phyloP scores from a whole-genome alignment of 2,797 vertebrate species.

The Cygnus olor region DNA sequence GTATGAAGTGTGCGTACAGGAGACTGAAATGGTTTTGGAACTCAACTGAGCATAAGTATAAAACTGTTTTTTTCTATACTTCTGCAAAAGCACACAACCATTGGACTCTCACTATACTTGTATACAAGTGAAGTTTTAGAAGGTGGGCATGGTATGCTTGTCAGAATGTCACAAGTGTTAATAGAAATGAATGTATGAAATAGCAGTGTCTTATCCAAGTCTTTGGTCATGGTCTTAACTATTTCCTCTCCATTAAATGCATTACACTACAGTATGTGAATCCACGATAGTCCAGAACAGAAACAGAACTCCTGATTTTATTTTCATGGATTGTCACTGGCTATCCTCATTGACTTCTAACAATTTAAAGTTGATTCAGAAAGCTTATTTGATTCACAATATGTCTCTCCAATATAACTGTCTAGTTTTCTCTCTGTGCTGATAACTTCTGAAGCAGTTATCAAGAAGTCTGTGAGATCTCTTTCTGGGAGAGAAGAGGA shows the following conservation, averaged over 20 bases:
- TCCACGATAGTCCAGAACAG: no score
- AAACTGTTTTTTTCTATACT: neutral
- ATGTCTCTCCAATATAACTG: neutral
- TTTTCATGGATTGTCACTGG: conserved; percentile 4
- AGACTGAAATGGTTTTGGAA: neutral
- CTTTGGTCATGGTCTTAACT: neutral
- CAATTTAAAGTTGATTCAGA: neutral
- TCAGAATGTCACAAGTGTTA: neutral
- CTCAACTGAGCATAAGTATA: neutral
- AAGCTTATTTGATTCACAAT: neutral
- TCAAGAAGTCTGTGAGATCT: neutral
- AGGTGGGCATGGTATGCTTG: neutral
- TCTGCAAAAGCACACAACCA: neutral
- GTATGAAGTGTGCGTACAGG: neutral
- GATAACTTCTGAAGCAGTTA: neutral
- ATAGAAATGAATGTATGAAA: neutral
- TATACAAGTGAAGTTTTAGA: neutral
- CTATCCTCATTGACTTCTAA: neutral
- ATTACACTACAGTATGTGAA: no score
- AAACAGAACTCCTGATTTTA: neutral
- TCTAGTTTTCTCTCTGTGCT: neutral
- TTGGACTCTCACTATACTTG: neutral
- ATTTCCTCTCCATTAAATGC: neutral
- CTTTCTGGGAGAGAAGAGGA: neutral
- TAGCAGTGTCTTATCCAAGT: neutral